Evolutionary conservation across 2,113 vertebrate genomes (phyloP).

Genomic region (Tamias sibiricus): DNA sequence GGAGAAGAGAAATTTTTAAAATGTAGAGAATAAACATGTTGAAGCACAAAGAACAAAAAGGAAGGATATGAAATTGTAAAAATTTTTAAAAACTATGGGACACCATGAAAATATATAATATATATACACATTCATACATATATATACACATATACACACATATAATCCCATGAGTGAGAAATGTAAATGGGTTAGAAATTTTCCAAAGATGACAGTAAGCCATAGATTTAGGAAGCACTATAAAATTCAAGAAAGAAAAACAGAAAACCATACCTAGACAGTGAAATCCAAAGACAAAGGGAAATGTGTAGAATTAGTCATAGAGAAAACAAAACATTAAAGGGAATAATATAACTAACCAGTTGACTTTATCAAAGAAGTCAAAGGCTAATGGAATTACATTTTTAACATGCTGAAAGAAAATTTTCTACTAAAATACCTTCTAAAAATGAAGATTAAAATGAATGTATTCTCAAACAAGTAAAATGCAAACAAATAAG

Average conservation of each 20-base stretch:
- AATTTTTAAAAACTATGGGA: background rate
- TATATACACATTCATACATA: background rate
- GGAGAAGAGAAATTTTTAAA: background rate
- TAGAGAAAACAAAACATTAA: background rate
- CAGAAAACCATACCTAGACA: background rate
- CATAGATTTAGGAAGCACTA: background rate
- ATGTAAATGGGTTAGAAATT: background rate
- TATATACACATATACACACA: background rate
- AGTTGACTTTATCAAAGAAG: background rate
- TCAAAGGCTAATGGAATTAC: background rate
- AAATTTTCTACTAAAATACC: background rate
- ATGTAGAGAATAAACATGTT: background rate
- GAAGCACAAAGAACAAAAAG: background rate
- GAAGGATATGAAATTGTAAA: background rate
- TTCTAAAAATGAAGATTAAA: background rate
- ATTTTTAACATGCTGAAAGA: slow-evolving; percentile 24
- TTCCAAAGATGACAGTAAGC: background rate
- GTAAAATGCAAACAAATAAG: background rate
- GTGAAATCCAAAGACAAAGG: background rate
- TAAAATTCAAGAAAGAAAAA: background rate
- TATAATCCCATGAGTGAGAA: background rate
- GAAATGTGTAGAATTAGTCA: background rate
- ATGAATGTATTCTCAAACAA: background rate
- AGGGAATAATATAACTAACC: background rate
- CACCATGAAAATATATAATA: background rate